Conservation (phyloP, 2,113 vertebrate species). For the Tor tambroides region DNA sequence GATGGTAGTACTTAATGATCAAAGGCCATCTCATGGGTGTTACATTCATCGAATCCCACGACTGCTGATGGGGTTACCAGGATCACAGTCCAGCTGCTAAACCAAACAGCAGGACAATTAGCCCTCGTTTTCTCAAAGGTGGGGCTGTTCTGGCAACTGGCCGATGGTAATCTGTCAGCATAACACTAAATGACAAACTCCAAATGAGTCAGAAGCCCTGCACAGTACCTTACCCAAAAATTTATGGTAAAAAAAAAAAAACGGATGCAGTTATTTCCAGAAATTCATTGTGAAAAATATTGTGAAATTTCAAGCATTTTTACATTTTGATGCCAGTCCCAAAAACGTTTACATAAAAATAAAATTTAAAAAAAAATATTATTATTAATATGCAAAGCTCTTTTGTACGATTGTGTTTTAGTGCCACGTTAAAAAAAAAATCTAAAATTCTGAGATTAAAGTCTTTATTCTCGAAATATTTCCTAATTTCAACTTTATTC, state of each 20-base stretch:
- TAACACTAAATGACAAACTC: not conserved
- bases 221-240: not conserved
- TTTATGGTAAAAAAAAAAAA: not conserved
- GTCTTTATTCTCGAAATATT: too few relatives aligned
- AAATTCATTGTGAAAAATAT: not conserved
- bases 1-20: conserved; percentile 35
- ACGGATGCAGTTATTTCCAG: not conserved
- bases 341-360: too few relatives aligned
- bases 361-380: too few relatives aligned
- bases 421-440: too few relatives aligned
- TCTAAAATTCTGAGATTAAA: too few relatives aligned
- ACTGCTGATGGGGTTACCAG: not conserved
- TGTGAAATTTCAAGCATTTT: too few relatives aligned
- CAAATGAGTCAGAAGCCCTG: not conserved
- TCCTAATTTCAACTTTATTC: too few relatives aligned
- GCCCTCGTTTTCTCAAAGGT: not conserved
- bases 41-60: not conserved
- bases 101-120: conserved; percentile 35
- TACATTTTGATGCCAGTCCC: not conserved
- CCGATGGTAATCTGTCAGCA: conserved; percentile 3
- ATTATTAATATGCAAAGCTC: not conserved
- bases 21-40: conserved; percentile 30
- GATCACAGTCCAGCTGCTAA: conserved; percentile 34
- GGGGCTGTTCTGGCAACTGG: conserved; percentile 7
- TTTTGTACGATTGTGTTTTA: too few relatives aligned